Evolutionary conservation across 2,113 vertebrate genomes (phyloP).

Genomic region (Monarcha castaneiventris): DNA sequence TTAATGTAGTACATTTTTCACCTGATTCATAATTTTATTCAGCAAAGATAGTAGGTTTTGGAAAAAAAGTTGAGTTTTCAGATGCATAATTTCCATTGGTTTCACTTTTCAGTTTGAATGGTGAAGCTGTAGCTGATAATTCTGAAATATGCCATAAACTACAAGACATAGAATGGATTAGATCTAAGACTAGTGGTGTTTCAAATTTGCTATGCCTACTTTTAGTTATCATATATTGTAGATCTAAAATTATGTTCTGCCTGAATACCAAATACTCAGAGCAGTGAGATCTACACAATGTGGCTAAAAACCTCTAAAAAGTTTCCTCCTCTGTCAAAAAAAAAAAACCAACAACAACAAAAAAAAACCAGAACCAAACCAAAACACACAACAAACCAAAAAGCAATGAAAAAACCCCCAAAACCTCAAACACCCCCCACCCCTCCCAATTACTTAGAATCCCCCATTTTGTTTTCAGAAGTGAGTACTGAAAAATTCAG

Average conservation of each 20-base stretch:
- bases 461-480: neutral
- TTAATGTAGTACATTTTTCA: neutral
- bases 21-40: neutral
- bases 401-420: accelerated
- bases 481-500: neutral
- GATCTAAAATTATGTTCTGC: neutral
- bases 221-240: neutral
- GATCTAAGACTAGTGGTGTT: neutral
- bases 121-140: neutral
- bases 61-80: neutral
- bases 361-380: no score
- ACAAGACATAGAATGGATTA: neutral
- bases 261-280: neutral
- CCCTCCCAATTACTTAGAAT: neutral
- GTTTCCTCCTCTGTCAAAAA: neutral
- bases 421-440: accelerated
- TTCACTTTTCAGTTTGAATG: neutral
- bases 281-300: neutral
- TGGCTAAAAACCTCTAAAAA: neutral
- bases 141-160: neutral
- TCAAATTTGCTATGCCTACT: neutral
- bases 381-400: no score
- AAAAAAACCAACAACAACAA: neutral
- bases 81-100: neutral
- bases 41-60: neutral